A percentile compares a stretch with the other conserved stretches of the same genome.
Conservation (phyloP, 92 coral and sea anemone species). For the Hydrozoanthus gracilis region DNA sequence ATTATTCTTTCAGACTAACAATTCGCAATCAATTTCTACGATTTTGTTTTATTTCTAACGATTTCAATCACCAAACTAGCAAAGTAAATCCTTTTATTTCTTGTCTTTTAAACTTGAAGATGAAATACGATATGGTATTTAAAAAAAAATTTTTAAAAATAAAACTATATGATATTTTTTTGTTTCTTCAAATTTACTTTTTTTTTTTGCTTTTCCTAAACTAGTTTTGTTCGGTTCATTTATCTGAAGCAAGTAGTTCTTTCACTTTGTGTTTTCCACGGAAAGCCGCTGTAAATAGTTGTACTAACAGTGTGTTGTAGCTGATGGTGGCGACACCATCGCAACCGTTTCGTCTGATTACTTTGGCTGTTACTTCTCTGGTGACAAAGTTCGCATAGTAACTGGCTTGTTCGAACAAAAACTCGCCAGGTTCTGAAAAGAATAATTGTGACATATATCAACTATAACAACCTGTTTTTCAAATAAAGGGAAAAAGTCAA, state of each 20-base stretch:
- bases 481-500: background rate
- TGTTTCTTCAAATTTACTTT: too few species aligned
- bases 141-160: too few species aligned
- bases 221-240: background rate
- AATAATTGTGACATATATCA: background rate
- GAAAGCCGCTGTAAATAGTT: background rate
- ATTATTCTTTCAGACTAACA: too few species aligned
- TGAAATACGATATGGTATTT: too few species aligned
- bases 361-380: conserved; percentile 69
- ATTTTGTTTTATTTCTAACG: too few species aligned
- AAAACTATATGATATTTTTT: too few species aligned
- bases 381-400: conserved; percentile 82
- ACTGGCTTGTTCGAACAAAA: conserved; percentile 83
- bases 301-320: conserved; percentile 79
- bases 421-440: conserved; percentile 87
- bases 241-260: background rate
- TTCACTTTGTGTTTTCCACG: background rate
- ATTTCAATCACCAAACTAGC: too few species aligned
- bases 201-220: background rate
- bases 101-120: too few species aligned
- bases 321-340: conserved; percentile 79
- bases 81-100: too few species aligned
- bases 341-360: conserved; percentile 79
- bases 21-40: too few species aligned
- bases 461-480: background rate